Conservation (phyloP, 2,888 invertebrate species). For the Andrena trimmerana region DNA sequence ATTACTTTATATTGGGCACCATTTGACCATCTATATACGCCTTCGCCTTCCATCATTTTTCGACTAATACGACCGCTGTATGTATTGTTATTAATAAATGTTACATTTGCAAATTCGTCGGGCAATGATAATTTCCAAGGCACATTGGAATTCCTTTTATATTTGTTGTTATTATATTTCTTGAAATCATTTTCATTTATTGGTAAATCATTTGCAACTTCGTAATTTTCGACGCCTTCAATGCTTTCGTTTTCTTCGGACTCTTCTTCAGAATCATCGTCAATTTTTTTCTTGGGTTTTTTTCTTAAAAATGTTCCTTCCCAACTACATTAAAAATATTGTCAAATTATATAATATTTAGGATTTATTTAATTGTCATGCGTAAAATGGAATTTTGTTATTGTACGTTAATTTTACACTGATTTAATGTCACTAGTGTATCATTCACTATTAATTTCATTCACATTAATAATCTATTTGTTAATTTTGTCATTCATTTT, state of each 20-base stretch:
- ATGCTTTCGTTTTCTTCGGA: constrained; percentile 1
- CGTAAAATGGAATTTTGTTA: too few species aligned
- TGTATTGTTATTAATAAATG: constrained; percentile 87
- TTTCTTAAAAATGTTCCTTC: constrained; percentile 59
- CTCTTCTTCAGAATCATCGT: constrained; percentile 10
- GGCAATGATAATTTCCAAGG: constrained; percentile 60
- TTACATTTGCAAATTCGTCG: constrained; percentile 86
- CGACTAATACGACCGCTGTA: constrained; percentile 87
- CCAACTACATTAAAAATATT: constrained; percentile 54
- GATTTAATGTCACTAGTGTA: too few species aligned
- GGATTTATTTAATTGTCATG: background rate
- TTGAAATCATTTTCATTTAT: background rate
- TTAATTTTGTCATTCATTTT: too few species aligned
- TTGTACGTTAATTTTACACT: too few species aligned
- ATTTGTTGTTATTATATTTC: background rate
- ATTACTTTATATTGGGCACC: constrained; percentile 86
- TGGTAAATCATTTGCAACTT: constrained; percentile 3
- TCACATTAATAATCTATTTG: too few species aligned
- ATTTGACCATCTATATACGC: constrained; percentile 87
- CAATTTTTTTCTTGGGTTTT: constrained; percentile 11
- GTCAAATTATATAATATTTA: background rate
- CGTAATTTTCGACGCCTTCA: background rate
- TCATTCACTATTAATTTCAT: too few species aligned
- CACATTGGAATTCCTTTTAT: background rate
- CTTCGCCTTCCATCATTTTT: constrained; percentile 87